Percentiles rank a stretch among this genome's conserved stretches.
phyloP scores from a whole-genome alignment of 2,113 vertebrate species.

The Anser brachyrhynchus region DNA sequence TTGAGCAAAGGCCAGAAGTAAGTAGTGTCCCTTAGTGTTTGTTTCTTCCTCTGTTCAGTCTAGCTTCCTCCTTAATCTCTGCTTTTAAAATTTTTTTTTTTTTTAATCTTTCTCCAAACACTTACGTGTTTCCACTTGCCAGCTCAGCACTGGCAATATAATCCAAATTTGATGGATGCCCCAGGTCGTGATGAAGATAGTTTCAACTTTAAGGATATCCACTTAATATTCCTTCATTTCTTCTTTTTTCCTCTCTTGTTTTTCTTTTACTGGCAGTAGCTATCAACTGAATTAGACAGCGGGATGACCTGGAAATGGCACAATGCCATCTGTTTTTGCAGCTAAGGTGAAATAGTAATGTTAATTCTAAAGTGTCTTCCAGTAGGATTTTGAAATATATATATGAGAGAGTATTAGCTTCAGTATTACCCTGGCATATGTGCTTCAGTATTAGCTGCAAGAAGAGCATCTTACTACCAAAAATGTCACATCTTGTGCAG shows the following conservation, averaged over 20 bases:
- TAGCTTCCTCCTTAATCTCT: not conserved
- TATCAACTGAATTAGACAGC: not conserved
- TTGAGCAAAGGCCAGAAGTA: not conserved
- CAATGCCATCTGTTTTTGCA: not conserved
- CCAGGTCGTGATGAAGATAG: not conserved
- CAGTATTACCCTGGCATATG: not conserved
- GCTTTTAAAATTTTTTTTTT: not conserved
- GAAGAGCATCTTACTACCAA: not conserved
- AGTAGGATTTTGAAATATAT: not conserved
- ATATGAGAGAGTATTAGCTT: not conserved
- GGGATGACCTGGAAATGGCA: not conserved
- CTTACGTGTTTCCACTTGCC: not conserved
- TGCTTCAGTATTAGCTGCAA: not conserved
- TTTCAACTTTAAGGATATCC: not conserved
- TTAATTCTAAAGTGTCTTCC: not conserved
- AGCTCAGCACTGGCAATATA: not conserved
- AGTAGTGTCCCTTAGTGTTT: not conserved
- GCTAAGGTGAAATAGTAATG: not conserved
- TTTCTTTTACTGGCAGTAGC: not conserved
- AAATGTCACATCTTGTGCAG: not conserved
- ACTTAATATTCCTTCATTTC: not conserved
- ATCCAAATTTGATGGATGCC: not conserved
- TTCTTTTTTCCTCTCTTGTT: not conserved
- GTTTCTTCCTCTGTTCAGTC: not conserved
- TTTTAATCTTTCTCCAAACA: not conserved